A percentile compares a stretch with the other conserved stretches of the same genome.
These are phyloP conservation scores for Hyperoplus immaculatus DNA, from an alignment of 2,797 vertebrate species.

Conservation along the genomic window DNA sequence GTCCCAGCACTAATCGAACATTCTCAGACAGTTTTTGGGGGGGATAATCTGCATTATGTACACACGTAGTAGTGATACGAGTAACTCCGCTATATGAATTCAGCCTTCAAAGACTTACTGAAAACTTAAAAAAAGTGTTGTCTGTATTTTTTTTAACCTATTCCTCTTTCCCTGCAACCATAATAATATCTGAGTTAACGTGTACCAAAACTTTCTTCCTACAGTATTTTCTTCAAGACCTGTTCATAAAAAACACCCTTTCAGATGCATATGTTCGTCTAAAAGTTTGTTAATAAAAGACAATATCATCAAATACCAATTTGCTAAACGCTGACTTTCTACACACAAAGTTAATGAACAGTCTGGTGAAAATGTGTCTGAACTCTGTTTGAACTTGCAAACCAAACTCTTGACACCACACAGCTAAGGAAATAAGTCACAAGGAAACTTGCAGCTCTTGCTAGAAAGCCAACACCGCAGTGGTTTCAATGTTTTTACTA, in stretches of 20 bases:
- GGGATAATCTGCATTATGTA: constrained; percentile 53
- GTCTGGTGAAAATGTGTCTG: constrained; percentile 13
- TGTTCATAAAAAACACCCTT: background rate
- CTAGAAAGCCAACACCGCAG: background rate
- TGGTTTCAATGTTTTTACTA: background rate
- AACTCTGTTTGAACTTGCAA: constrained; percentile 32
- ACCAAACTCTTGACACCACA: constrained; percentile 9
- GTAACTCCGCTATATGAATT: background rate
- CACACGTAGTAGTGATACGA: constrained; percentile 19
- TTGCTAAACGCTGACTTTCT: background rate
- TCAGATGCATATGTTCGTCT: background rate
- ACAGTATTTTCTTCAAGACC: background rate
- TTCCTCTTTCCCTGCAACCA: background rate
- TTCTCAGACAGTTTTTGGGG: constrained; percentile 38
- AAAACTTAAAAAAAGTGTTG: background rate
- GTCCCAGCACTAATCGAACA: constrained; percentile 29
- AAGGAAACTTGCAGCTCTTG: constrained; percentile 1
- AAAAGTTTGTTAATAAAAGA: constrained; percentile 3
- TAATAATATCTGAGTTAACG: background rate
- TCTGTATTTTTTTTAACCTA: background rate
- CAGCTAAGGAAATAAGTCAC: constrained; percentile 22
- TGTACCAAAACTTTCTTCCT: background rate
- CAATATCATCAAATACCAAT: background rate
- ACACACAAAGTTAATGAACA: constrained; percentile 18
- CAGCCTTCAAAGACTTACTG: background rate